phyloP scores from a whole-genome alignment of 1,140 invertebrate species.

The Leptestheria dahalacensis region DNA sequence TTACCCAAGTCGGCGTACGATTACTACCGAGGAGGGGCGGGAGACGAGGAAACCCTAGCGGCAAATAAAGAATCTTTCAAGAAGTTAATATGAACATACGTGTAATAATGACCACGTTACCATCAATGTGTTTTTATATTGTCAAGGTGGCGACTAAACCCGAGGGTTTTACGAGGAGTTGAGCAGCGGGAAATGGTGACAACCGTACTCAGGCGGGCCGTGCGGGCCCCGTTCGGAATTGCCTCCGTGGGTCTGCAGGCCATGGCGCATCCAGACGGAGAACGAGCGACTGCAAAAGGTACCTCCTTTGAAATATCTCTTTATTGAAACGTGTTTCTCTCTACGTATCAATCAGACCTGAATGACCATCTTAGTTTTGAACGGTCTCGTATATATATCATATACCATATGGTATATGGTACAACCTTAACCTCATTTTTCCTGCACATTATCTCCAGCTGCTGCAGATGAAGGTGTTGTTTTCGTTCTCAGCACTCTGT shows the following conservation, averaged over 20 bases:
- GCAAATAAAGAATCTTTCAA: conserved; percentile 15
- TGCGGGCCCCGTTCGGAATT: conserved; percentile 69
- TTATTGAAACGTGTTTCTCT: too few relatives aligned
- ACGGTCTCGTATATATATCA: too few relatives aligned
- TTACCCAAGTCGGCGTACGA: conserved; percentile 55
- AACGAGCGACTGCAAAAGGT: conserved; percentile 71
- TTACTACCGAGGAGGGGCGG: conserved; percentile 80
- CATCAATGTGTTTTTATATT: background rate
- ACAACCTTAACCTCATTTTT: too few relatives aligned
- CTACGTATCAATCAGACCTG: too few relatives aligned
- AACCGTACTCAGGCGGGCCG: conserved; percentile 44
- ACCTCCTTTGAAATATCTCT: conserved; percentile 7
- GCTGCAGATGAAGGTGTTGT: conserved; percentile 27
- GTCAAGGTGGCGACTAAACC: conserved; percentile 56
- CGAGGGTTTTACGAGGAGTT: conserved; percentile 63
- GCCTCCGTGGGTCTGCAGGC: conserved; percentile 85
- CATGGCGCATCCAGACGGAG: conserved; percentile 81
- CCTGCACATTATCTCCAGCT: conserved; percentile 22
- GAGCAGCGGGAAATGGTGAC: conserved; percentile 43
- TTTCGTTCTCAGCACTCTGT: conserved; percentile 34
- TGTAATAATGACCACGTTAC: background rate
- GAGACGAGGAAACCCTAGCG: conserved; percentile 49
- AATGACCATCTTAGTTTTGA: too few relatives aligned
- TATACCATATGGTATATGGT: too few relatives aligned
- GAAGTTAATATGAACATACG: conserved; percentile 7